Evolutionary conservation across 2,113 vertebrate species (phyloP).

Genomic region (Genyomyrus donnyi): DNA sequence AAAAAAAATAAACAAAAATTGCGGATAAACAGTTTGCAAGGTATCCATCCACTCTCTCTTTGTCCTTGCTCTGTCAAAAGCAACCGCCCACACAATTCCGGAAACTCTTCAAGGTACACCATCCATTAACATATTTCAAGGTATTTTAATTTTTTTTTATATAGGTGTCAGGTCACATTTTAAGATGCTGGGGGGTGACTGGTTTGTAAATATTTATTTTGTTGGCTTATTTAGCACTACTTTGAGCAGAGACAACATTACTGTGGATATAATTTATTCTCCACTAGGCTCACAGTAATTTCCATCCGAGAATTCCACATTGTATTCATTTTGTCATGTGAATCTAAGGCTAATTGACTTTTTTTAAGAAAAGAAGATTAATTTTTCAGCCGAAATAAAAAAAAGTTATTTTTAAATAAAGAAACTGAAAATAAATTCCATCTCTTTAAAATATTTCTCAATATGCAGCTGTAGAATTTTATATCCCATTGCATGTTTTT

Average conservation of each 20-base stretch:
- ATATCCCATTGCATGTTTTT: conserved; percentile 96
- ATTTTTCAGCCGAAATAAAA: conserved; percentile 42
- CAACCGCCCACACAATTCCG: neutral
- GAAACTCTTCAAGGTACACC: neutral
- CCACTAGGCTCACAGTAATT: conserved; percentile 43
- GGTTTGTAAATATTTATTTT: conserved; percentile 2
- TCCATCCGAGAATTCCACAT: conserved; percentile 22
- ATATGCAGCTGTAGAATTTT: conserved; percentile 77
- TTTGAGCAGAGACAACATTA: neutral
- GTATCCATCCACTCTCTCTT: neutral
- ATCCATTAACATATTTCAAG: conserved; percentile 11
- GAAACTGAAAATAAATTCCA: conserved; percentile 62
- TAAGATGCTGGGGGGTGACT: neutral
- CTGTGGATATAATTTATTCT: neutral
- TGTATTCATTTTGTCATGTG: conserved; percentile 48
- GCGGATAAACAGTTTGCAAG: neutral
- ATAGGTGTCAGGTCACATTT: neutral
- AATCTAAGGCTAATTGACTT: conserved; percentile 61
- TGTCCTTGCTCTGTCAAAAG: neutral
- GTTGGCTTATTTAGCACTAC: neutral
- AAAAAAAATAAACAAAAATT: neutral
- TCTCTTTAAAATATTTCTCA: conserved; percentile 69
- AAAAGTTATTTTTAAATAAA: conserved; percentile 43
- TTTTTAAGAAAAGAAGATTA: conserved; percentile 36
- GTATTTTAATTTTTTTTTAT: neutral